Evolutionary conservation across 2,888 invertebrate species (phyloP).

Genomic region (Itoplectis maculator): DNA sequence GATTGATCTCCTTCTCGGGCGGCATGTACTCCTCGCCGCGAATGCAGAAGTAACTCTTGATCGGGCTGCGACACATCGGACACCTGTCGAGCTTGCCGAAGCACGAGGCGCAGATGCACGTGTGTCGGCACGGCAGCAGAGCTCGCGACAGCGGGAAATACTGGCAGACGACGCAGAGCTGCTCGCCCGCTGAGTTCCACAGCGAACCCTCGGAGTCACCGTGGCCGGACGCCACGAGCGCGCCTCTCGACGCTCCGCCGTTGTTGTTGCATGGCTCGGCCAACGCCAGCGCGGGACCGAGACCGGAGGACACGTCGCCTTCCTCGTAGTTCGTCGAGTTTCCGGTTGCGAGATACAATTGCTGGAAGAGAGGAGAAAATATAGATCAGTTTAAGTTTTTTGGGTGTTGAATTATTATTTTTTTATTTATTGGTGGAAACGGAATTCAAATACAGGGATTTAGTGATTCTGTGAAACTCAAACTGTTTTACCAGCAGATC

Average conservation of each 20-base stretch:
- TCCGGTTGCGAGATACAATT: constrained; percentile 91
- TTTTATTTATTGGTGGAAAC: too few relatives aligned
- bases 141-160: constrained; percentile 91
- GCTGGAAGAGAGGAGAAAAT: constrained; percentile 86
- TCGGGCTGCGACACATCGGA: constrained; percentile 94
- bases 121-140: constrained; percentile 93
- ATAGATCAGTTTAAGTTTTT: too few relatives aligned
- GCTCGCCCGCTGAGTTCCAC: constrained; percentile 87
- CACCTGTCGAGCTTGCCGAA: constrained; percentile 93
- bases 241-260: constrained; percentile 76
- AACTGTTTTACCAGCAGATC: too few relatives aligned
- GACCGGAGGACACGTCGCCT: constrained; percentile 84
- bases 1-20: constrained; percentile 82
- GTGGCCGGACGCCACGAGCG: constrained; percentile 82
- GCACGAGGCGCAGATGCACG: constrained; percentile 93
- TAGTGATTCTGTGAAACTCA: too few relatives aligned
- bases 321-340: constrained; percentile 87
- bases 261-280: constrained; percentile 85
- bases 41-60: constrained; percentile 94
- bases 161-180: constrained; percentile 93
- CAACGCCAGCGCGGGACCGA: constrained; percentile 84
- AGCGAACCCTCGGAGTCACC: constrained; percentile 85
- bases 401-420: too few relatives aligned
- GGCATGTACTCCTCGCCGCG: constrained; percentile 91
- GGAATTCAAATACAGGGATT: too few relatives aligned